Percentiles rank a stretch among this genome's conserved stretches.
Conservation (phyloP, 2,888 invertebrate species). For the Tineola bisselliella region DNA sequence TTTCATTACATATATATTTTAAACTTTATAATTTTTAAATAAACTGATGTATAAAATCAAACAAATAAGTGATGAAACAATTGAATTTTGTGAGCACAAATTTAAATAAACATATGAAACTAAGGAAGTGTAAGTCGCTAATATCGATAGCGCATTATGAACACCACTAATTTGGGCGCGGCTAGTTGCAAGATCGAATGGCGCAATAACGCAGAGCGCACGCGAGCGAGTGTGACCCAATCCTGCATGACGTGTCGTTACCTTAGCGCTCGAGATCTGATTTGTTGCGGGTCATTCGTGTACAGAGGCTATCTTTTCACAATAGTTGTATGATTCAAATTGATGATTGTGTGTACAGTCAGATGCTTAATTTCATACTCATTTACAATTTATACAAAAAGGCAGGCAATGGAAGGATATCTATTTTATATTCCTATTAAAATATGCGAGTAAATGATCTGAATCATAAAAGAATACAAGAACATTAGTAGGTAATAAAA, state of each 20-base stretch:
- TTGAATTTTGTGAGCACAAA: too few relatives aligned
- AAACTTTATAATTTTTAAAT: too few relatives aligned
- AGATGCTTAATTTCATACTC: too few relatives aligned
- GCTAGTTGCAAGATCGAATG: conserved; percentile 22
- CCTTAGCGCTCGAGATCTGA: conserved; percentile 29
- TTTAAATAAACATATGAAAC: neutral
- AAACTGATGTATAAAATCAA: too few relatives aligned
- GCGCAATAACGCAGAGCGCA: conserved; percentile 40
- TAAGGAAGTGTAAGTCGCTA: conserved; percentile 9
- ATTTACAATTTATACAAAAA: too few relatives aligned
- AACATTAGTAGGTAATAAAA: neutral
- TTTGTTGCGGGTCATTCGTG: conserved; percentile 32
- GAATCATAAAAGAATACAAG: too few relatives aligned
- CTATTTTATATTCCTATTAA: too few relatives aligned
- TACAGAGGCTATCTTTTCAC: conserved; percentile 15
- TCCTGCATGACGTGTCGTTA: conserved; percentile 15
- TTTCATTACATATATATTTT: too few relatives aligned
- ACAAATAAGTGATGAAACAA: too few relatives aligned
- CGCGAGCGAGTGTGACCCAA: conserved; percentile 31
- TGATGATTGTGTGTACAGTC: neutral
- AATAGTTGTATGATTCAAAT: conserved; percentile 7
- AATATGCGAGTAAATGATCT: too few relatives aligned
- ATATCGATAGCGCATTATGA: conserved; percentile 39
- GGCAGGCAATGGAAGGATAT: too few relatives aligned
- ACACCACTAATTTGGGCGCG: conserved; percentile 47